Evolutionary conservation across 2,113 vertebrate species (phyloP).

Genomic region (human): DNA sequence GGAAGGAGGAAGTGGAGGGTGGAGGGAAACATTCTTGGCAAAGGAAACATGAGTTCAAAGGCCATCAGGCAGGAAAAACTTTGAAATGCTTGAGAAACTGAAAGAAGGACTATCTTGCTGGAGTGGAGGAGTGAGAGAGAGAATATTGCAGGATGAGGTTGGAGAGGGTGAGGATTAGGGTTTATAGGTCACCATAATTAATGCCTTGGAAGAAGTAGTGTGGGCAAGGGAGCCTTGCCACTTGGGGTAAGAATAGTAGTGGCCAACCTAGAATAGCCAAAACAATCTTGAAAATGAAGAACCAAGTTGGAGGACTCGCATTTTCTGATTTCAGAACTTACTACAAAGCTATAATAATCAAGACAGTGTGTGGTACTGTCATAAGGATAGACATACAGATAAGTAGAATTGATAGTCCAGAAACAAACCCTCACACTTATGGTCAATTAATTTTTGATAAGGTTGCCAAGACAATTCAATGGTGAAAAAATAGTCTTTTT

Average conservation of each 20-base stretch:
- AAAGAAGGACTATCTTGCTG: not conserved
- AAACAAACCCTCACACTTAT: not conserved
- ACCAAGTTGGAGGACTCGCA: not conserved
- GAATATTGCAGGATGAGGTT: slow-evolving; percentile 22
- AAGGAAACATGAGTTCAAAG: not conserved
- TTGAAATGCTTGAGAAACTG: slow-evolving; percentile 27
- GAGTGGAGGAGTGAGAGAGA: not conserved
- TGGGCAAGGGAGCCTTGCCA: not conserved
- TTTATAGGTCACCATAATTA: not conserved
- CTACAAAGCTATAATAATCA: not conserved
- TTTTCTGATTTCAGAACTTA: slow-evolving; percentile 34
- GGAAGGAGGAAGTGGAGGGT: not conserved
- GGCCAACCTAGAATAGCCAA: slow-evolving; percentile 1
- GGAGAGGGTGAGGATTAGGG: not conserved
- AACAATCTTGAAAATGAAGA: slow-evolving; percentile 36
- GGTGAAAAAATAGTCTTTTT: slow-evolving; percentile 3
- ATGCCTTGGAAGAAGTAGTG: not conserved
- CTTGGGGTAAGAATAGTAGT: not conserved
- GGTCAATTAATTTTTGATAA: slow-evolving; percentile 15
- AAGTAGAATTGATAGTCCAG: not conserved
- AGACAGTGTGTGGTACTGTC: not conserved
- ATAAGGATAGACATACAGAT: too few species aligned
- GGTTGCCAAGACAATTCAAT: not conserved
- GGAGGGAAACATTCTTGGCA: slow-evolving; percentile 31
- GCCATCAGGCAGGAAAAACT: not conserved